Conservation (phyloP, 1,140 invertebrate species). For the Eupeodes corollae region DNA sequence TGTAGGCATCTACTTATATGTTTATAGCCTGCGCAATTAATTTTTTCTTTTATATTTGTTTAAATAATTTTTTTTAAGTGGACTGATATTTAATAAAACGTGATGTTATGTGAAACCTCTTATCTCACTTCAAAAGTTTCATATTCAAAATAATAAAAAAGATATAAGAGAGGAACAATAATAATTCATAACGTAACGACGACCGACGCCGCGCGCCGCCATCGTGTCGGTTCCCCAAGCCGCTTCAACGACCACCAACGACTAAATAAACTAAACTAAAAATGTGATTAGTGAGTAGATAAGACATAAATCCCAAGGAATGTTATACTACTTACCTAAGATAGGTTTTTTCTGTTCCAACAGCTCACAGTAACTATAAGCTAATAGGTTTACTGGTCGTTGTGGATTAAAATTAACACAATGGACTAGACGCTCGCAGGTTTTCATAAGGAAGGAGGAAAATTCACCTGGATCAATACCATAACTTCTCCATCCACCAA, state of each 20-base stretch:
- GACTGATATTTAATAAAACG: neutral
- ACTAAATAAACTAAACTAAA: neutral
- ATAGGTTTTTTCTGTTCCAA: conserved; percentile 84
- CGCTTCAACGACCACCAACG: no score
- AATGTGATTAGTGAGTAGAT: neutral
- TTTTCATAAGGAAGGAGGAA: conserved; percentile 83
- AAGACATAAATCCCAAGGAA: neutral
- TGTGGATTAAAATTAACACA: conserved; percentile 74
- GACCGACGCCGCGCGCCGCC: no score
- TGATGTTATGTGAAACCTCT: neutral
- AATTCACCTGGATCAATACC: conserved; percentile 97
- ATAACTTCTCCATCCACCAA: conserved; percentile 93
- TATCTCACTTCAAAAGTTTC: neutral
- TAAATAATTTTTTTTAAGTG: neutral
- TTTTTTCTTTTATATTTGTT: no score
- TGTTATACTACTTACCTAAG: conserved; percentile 51
- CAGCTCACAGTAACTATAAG: conserved; percentile 83
- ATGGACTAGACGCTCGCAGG: conserved; percentile 83
- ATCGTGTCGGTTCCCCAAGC: no score
- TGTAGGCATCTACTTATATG: no score
- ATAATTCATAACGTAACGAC: no score
- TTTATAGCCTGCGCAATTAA: no score
- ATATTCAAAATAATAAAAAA: neutral
- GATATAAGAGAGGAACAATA: no score
- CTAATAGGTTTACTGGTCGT: conserved; percentile 75